Evolutionary conservation across 1,140 invertebrate species (phyloP), one percentile per base, ranked within the genome.

Genomic region (Epicauta chinensis): DNA sequence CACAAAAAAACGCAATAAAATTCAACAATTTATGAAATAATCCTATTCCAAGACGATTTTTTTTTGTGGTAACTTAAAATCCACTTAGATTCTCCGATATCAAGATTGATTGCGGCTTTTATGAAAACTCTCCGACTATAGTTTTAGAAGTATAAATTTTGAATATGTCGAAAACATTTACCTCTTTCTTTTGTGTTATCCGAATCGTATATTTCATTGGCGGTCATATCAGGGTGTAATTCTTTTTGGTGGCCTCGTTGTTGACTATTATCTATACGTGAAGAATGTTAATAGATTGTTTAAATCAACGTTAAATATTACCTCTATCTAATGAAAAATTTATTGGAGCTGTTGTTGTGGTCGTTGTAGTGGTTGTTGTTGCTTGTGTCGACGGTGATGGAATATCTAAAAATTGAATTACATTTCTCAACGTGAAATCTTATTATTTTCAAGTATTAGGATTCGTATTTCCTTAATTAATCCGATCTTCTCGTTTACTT

Each of bases 141-240:
- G 7, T 23, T 23, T 3, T 23, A 23, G 23, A 56, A 10, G 34
- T 51, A 46, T 56, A 56, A 56, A 53, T 49, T n/a, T 53, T 52
- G 14, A 47, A 41, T 17, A 46, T 53, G 43, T 44, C 41, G 37
- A 38, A 30, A 32, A 39, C 43, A 53, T 51, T 63, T 60, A 63
- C 61, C 61, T 61, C 55, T 50, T 49, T 61, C 61, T 50, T 61
- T 63, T 41, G 61, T 60, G 29, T 54, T 51, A 54, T 55, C 59
- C 14, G 56, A 56, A 56, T 59, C 56, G 38, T 55, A 59, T 53
- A 63, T 63, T 53, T 63, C 61, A 38, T 63, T 63, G 54, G 44
- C 61, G 40, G 42, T 59, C 16, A 51, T 37, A 36, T 56, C 58
- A 23, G 48, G 31, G 46, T 38, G 44, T 17, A 48, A 40, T 47